phyloP scores from a whole-genome alignment of 2,888 invertebrate species.

The Muscina levida region DNA sequence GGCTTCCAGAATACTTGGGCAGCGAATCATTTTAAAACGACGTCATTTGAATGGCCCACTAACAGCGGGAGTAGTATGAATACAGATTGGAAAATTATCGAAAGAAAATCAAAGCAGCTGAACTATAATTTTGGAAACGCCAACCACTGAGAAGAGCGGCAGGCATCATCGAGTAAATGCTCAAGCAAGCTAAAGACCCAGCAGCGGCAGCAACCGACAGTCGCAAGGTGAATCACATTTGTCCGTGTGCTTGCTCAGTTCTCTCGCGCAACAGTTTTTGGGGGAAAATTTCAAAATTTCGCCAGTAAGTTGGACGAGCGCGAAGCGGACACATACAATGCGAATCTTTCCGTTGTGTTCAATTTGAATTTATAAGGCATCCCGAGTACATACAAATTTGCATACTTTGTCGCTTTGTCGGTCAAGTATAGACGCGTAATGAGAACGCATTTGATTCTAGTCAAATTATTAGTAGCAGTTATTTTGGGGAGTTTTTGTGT shows the following conservation, averaged over 20 bases:
- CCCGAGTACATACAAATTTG: too few relatives aligned
- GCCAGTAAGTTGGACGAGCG: constrained; percentile 56
- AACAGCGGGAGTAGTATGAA: constrained; percentile 36
- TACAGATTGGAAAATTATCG: constrained; percentile 30
- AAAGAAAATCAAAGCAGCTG: constrained; percentile 32
- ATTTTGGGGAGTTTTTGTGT: constrained; percentile 19
- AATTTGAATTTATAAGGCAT: too few relatives aligned
- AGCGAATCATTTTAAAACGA: neutral
- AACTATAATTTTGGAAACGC: constrained; percentile 52
- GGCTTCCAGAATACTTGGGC: constrained; percentile 53
- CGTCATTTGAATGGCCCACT: neutral
- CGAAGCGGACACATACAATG: constrained; percentile 45
- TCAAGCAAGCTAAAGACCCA: constrained; percentile 44
- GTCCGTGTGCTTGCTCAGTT: constrained; percentile 20
- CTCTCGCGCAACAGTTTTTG: constrained; percentile 27
- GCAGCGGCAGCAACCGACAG: constrained; percentile 13
- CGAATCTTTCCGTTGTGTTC: constrained; percentile 9
- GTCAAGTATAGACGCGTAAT: too few relatives aligned
- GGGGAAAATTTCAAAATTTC: constrained; percentile 46
- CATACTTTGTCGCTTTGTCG: too few relatives aligned
- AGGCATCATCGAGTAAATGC: constrained; percentile 4
- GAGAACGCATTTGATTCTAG: neutral
- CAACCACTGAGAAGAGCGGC: constrained; percentile 36
- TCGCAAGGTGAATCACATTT: constrained; percentile 52
- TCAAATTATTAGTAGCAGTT: constrained; percentile 32